Percentiles rank a stretch among this genome's conserved stretches.
Conservation (phyloP, 2,888 invertebrate species). For the Nysson spinosus region DNA sequence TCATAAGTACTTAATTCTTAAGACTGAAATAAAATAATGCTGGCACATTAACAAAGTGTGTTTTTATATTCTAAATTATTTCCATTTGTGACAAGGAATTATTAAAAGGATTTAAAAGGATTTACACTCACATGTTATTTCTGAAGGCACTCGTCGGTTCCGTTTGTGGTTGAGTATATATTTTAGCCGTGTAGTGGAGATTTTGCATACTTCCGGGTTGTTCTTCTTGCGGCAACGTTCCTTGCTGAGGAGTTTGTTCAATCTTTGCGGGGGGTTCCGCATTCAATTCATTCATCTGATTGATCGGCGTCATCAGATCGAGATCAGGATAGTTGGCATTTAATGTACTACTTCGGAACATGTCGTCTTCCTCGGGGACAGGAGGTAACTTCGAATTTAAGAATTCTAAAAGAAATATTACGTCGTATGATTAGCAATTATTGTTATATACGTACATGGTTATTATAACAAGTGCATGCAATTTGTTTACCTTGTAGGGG, state of each 20-base stretch:
- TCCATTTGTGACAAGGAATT: too few relatives aligned
- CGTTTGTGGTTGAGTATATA: constrained; percentile 70
- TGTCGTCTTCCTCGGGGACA: constrained; percentile 81
- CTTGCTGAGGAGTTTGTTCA: constrained; percentile 50
- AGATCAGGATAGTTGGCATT: constrained; percentile 71
- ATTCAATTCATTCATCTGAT: constrained; percentile 63
- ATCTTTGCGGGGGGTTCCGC: constrained; percentile 49
- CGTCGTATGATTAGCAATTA: neutral
- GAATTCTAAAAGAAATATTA: constrained; percentile 77
- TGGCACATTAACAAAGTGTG: too few relatives aligned
- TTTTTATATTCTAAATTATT: too few relatives aligned
- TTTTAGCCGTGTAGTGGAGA: constrained; percentile 75
- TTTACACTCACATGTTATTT: constrained; percentile 65
- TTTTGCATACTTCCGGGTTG: constrained; percentile 68
- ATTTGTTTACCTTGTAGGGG: constrained; percentile 85
- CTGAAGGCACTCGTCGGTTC: constrained; percentile 64
- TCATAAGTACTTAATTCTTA: too few relatives aligned
- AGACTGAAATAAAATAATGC: too few relatives aligned
- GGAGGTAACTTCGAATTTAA: constrained; percentile 80
- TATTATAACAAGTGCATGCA: neutral
- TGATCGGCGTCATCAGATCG: constrained; percentile 72
- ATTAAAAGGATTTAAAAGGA: too few relatives aligned
- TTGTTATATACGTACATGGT: too few relatives aligned
- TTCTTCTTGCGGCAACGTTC: constrained; percentile 62
- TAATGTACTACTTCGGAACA: constrained; percentile 67